Evolutionary conservation across 2,888 invertebrate species (phyloP).

Genomic region (Onchidella celtica): DNA sequence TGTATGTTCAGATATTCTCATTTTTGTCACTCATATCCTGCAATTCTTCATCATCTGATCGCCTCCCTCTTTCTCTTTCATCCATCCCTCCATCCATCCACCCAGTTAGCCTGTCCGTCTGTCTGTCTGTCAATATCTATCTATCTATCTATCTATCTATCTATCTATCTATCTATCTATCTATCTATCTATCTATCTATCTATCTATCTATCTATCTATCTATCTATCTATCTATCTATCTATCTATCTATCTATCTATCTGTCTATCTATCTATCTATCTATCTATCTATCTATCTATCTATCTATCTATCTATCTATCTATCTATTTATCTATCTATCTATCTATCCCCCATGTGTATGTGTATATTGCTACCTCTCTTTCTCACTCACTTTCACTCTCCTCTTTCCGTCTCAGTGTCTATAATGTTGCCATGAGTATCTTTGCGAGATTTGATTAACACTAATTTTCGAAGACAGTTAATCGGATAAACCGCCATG

Average conservation of each 20-base stretch:
- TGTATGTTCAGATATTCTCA: too few relatives aligned
- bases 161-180: not conserved
- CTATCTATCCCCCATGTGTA: not conserved
- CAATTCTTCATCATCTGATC: too few relatives aligned
- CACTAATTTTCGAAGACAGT: too few relatives aligned
- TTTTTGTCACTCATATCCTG: too few relatives aligned
- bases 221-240: not conserved
- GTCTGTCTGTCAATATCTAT: not conserved
- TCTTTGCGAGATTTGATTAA: too few relatives aligned
- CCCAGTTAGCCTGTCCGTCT: not conserved
- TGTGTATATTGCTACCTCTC: not conserved
- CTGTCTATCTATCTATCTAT: not conserved
- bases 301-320: not conserved
- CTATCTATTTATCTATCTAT: not conserved
- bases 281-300: not conserved
- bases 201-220: constrained; percentile 14
- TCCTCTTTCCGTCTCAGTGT: not conserved
- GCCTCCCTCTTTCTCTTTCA: too few relatives aligned
- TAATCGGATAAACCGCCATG: too few relatives aligned
- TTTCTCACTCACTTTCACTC: constrained; percentile 4
- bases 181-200: not conserved
- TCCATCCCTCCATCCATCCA: too few relatives aligned
- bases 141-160: not conserved
- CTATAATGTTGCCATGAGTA: too few relatives aligned
- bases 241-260: not conserved